These are phyloP conservation scores for Diplazon laetatorius DNA, from an alignment of 2,888 invertebrate genomes.

Conservation along the genomic window DNA sequence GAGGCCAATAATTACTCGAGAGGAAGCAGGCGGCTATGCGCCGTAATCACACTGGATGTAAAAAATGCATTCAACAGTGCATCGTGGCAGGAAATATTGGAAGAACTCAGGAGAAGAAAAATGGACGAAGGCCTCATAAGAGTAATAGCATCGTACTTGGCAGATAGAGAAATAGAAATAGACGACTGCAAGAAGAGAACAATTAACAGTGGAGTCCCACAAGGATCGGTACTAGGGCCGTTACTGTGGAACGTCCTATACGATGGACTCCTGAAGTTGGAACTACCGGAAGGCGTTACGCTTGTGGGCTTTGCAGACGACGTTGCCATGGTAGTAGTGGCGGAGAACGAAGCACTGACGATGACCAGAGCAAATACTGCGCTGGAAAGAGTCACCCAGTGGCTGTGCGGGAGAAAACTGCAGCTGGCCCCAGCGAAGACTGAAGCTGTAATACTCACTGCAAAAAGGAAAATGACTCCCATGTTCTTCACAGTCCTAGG, in stretches of 20 bases:
- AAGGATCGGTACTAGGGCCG: constrained; percentile 57
- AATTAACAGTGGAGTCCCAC: constrained; percentile 49
- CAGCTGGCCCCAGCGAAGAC: neutral
- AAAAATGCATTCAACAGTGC: constrained; percentile 11
- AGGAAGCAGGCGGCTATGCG: neutral
- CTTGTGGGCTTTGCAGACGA: constrained; percentile 25
- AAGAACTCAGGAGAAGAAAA: neutral
- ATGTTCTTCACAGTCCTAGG: neutral
- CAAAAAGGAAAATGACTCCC: neutral
- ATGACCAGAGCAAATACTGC: neutral
- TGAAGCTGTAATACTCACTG: neutral
- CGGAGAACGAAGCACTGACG: neutral
- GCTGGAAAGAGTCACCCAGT: too few species aligned
- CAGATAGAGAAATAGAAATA: neutral
- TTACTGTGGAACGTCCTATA: constrained; percentile 53
- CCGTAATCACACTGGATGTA: neutral
- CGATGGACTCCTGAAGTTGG: constrained; percentile 43
- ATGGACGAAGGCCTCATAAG: neutral
- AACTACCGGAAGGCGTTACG: constrained; percentile 8
- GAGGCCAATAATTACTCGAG: neutral
- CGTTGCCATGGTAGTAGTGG: neutral
- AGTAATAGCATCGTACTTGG: neutral
- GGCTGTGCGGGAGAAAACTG: neutral
- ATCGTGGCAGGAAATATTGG: constrained; percentile 2
- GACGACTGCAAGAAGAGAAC: neutral